phyloP scores from a whole-genome alignment of 2,888 invertebrate genomes.

The Drosophila rellima region DNA sequence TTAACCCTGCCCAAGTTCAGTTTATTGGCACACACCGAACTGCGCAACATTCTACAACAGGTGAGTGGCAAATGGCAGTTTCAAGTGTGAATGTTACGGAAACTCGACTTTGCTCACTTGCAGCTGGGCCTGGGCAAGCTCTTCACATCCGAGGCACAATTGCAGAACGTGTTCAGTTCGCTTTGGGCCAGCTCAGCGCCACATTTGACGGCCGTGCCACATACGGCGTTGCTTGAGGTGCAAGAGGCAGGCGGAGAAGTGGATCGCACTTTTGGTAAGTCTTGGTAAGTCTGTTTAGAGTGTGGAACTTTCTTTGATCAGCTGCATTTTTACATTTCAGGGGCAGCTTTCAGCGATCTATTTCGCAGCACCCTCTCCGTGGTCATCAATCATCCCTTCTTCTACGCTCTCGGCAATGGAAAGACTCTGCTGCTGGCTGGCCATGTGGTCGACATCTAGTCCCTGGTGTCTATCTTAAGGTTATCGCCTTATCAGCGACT shows the following conservation, averaged over 20 bases:
- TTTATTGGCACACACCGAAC: slow-evolving; percentile 89
- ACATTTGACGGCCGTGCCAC: slow-evolving; percentile 62
- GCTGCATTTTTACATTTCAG: slow-evolving; percentile 26
- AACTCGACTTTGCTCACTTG: slow-evolving; percentile 4
- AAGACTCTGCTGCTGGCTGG: slow-evolving; percentile 66
- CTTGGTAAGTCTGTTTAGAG: not conserved
- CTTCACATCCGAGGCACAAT: slow-evolving; percentile 55
- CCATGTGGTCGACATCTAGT: slow-evolving; percentile 66
- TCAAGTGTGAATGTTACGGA: not conserved
- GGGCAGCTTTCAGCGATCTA: slow-evolving; percentile 63
- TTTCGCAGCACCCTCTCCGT: slow-evolving; percentile 63
- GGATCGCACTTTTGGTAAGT: slow-evolving; percentile 61
- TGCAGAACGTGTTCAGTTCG: slow-evolving; percentile 62
- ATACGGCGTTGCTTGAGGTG: slow-evolving; percentile 55
- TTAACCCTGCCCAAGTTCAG: slow-evolving; percentile 92
- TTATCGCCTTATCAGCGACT: slow-evolving; percentile 68
- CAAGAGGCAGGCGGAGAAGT: slow-evolving; percentile 54
- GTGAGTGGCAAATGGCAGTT: slow-evolving; percentile 84
- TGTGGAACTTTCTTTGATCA: slow-evolving; percentile 33
- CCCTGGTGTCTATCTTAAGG: slow-evolving; percentile 27
- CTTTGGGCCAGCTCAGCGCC: slow-evolving; percentile 65
- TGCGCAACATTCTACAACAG: slow-evolving; percentile 87
- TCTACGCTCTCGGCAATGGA: slow-evolving; percentile 65
- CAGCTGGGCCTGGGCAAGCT: slow-evolving; percentile 63
- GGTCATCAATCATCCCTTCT: slow-evolving; percentile 79